A percentile compares a stretch with the other conserved stretches of the same genome.
Conservation (phyloP, 2,888 invertebrate genomes). For the Subacronicta megacephala region DNA sequence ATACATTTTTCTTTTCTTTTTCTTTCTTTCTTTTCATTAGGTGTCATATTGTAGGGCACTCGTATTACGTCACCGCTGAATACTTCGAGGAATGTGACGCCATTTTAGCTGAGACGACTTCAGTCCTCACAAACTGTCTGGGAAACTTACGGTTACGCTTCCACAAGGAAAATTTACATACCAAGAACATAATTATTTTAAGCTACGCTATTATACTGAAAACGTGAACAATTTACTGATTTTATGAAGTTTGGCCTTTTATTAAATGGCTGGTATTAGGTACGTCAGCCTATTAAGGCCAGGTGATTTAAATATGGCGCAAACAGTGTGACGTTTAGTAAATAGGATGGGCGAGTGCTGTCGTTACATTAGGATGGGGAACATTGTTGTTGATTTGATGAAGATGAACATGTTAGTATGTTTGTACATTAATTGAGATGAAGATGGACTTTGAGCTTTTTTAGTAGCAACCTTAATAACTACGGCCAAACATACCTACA, state of each 20-base stretch:
- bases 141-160: conserved; percentile 28
- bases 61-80: conserved; percentile 35
- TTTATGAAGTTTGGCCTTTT: conserved; percentile 48
- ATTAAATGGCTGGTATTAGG: conserved; percentile 42
- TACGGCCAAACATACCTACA: too few species aligned
- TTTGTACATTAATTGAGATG: too few species aligned
- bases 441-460: too few species aligned
- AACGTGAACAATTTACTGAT: conserved; percentile 47
- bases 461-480: too few species aligned
- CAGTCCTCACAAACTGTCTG: conserved; percentile 26
- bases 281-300: conserved; percentile 34
- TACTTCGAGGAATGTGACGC: conserved; percentile 27
- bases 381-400: conserved; percentile 41
- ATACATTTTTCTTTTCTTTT: too few species aligned
- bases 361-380: conserved; percentile 33
- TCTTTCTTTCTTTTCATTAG: too few species aligned
- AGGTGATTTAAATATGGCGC: conserved; percentile 49
- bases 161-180: conserved; percentile 41
- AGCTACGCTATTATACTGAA: conserved; percentile 31
- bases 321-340: conserved; percentile 39
- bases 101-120: conserved; percentile 28
- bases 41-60: conserved; percentile 1
- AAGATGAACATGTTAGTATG: conserved; percentile 32
- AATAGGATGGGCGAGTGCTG: conserved; percentile 34
- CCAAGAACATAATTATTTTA: conserved; percentile 43